Percentiles rank a stretch among this genome's conserved stretches.
Conservation (phyloP, 2,888 invertebrate species). For the Hybos culiciformis region DNA sequence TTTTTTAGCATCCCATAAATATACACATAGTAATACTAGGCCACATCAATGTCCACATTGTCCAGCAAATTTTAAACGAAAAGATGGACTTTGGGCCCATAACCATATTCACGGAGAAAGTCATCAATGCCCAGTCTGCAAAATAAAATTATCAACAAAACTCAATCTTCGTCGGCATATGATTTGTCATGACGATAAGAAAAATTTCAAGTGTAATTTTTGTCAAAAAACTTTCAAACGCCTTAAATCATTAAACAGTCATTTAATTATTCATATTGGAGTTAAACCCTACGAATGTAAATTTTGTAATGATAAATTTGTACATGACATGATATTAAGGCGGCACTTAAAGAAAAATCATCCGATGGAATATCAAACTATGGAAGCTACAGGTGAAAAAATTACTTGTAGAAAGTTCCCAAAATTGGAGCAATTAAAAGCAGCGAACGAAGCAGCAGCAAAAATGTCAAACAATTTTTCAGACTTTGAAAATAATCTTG, state of each 20-base stretch:
- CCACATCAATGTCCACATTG: not conserved
- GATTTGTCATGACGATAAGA: constrained; percentile 30
- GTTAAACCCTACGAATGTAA: constrained; percentile 33
- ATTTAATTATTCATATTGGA: constrained; percentile 33
- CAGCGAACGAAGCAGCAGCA: too few relatives aligned
- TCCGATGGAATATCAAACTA: constrained; percentile 31
- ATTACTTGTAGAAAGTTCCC: not conserved
- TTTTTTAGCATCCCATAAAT: not conserved
- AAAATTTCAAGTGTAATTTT: constrained; percentile 30
- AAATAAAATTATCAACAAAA: constrained; percentile 33
- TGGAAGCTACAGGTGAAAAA: constrained; percentile 22
- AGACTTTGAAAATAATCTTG: too few relatives aligned
- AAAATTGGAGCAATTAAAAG: not conserved
- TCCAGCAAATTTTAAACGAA: not conserved
- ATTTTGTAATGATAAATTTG: constrained; percentile 32
- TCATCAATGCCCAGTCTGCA: constrained; percentile 36
- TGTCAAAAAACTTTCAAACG: constrained; percentile 32
- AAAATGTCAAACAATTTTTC: too few relatives aligned
- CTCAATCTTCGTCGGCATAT: constrained; percentile 38
- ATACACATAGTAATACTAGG: not conserved
- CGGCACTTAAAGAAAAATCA: constrained; percentile 34
- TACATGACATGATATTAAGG: constrained; percentile 34
- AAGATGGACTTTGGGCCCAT: constrained; percentile 25
- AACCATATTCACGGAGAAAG: constrained; percentile 35
- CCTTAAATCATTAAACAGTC: constrained; percentile 31